Base-by-base conservation (phyloP, 1,140 invertebrate species). In the Pseudomyrmex dendroicus region DNA sequence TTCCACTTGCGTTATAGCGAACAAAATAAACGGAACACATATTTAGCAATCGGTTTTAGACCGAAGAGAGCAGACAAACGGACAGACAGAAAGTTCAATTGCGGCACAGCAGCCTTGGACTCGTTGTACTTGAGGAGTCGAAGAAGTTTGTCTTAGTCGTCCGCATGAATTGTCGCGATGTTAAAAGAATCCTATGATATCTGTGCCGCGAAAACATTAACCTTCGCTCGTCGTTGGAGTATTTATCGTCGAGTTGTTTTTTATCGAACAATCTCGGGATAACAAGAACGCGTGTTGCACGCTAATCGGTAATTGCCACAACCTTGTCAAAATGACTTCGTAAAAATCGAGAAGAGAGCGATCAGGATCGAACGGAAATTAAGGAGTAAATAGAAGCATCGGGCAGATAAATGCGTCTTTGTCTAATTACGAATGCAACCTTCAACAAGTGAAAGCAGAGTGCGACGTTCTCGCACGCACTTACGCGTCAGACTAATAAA, bases 91-190 rank as follows among this genome's bases (percentile, higher is more conserved):
- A 91, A 91, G 90, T 89, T 80, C 73, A 67, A 86, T 89, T 85
- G 84, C 87, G 82, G 83, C 85, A 86, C 82, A 48, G 17, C 82
- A 89, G 89, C 90, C 90, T 91, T 91, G 90, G 88, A 91, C 90
- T 91, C 89, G 85, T 91, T 91, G 86, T 87, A 89, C 88, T 91
- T 90, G 83, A 88, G 82, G 87, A 82, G 82, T 76, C 83, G 54
- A 84, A 63, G 57, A 54, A 66, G 83, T 82, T 70, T 13, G 62
- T 82, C 57, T 25, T 63, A 86, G 73, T 73, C 48, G 61, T 62
- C 22, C n/a, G 15, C 61, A 48, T 46, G 54, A 44, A 46, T 64
- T 22, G 12, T 12, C 50, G 72, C 59, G 62, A 84, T 77, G 74
- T 57, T 56, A 20, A 82, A 64, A 77, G 17, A 20, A 80, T 63